phyloP scores from a whole-genome alignment of 92 coral and sea anemone species.

The Metridium senile region DNA sequence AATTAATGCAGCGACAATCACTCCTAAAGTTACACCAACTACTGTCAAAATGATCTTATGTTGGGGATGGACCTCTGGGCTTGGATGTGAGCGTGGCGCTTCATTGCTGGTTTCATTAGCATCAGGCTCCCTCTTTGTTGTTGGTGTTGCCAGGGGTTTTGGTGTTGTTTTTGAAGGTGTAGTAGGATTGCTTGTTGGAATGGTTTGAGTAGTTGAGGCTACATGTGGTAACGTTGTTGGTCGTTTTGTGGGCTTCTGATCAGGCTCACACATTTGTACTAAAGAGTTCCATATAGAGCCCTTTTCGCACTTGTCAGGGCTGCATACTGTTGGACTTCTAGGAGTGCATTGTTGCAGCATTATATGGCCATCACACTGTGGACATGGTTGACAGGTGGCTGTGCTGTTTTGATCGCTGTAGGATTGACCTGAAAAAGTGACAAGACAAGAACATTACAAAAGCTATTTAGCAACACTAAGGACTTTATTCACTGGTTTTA shows the following conservation, averaged over 20 bases:
- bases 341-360: background rate
- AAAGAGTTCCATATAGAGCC: background rate
- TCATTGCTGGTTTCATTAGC: background rate
- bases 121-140: background rate
- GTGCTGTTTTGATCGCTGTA: slow-evolving; percentile 7
- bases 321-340: background rate
- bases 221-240: no score
- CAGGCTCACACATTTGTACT: slow-evolving; percentile 7
- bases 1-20: no score
- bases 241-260: background rate
- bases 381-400: slow-evolving; percentile 15
- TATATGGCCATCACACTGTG: slow-evolving; percentile 4
- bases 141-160: background rate
- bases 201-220: background rate
- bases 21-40: no score
- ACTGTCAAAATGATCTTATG: no score
- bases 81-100: background rate
- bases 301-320: slow-evolving; percentile 10
- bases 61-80: no score
- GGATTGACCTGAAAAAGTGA: background rate
- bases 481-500: no score
- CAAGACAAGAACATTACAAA: no score
- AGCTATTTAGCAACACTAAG: no score
- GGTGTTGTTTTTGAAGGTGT: background rate
- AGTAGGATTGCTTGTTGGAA: background rate